These are phyloP conservation scores for Centrocercus urophasianus DNA, from an alignment of 2,113 vertebrate species.

Conservation along the genomic window DNA sequence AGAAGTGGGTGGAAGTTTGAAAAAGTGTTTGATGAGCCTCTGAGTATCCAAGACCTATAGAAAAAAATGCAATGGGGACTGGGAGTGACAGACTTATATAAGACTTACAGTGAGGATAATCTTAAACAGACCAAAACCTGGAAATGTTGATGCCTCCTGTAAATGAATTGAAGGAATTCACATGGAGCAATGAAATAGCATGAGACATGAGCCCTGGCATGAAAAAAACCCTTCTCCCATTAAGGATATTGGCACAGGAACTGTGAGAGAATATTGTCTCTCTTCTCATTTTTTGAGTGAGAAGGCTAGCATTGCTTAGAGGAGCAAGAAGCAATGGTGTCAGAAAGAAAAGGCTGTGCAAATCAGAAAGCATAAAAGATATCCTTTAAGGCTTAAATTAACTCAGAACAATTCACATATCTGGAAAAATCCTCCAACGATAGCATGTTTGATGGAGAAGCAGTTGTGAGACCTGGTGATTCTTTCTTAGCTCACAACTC, in stretches of 20 bases:
- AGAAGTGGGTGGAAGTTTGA: constrained; percentile 37
- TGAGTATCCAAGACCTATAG: constrained; percentile 7
- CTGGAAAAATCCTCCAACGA: background rate
- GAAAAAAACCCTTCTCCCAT: background rate
- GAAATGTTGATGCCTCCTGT: background rate
- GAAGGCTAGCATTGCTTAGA: background rate
- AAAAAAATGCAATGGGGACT: background rate
- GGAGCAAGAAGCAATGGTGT: background rate
- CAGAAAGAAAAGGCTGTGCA: background rate
- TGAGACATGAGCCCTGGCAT: background rate
- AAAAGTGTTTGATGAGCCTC: constrained; percentile 16
- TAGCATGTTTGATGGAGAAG: background rate
- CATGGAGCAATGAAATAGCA: background rate
- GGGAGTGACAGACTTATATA: constrained; percentile 7
- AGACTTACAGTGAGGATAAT: background rate
- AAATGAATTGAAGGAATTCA: background rate
- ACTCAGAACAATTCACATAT: background rate
- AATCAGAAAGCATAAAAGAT: background rate
- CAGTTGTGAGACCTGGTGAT: background rate
- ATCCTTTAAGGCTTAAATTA: background rate
- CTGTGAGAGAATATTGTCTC: background rate
- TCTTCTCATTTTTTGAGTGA: background rate
- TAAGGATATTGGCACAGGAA: background rate
- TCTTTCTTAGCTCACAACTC: fast-evolving
- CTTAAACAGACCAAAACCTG: background rate